Evolutionary conservation across 2,113 vertebrate species (phyloP).

Genomic region (Xenopus borealis): DNA sequence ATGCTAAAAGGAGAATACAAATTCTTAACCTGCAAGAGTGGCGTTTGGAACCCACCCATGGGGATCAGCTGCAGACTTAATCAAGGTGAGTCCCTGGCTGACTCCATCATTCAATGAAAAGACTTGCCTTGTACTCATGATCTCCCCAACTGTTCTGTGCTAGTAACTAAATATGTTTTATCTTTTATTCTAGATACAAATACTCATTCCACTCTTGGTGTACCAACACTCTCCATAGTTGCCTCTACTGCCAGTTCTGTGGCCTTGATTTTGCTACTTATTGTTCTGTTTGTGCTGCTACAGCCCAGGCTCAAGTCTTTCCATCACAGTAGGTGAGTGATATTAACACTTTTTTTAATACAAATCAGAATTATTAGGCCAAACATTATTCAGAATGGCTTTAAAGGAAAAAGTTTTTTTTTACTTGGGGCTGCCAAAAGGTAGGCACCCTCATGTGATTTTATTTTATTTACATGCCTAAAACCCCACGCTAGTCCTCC

Average conservation of each 20-base stretch:
- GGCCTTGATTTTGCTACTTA: slow-evolving; percentile 87
- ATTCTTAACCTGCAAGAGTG: slow-evolving; percentile 92
- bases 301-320: slow-evolving; percentile 98
- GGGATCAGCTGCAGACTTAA: slow-evolving; percentile 90
- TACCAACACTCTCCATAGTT: slow-evolving; percentile 89
- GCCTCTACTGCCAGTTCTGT: slow-evolving; percentile 92
- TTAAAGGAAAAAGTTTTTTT: too few species aligned
- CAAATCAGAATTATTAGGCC: too few species aligned
- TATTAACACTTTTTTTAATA: neutral
- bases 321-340: slow-evolving; percentile 88
- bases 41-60: slow-evolving; percentile 90
- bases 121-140: too few species aligned
- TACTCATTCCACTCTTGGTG: slow-evolving; percentile 73
- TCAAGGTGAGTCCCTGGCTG: slow-evolving; percentile 70
- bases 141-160: too few species aligned
- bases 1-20: slow-evolving; percentile 92
- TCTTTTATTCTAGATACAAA: slow-evolving; percentile 76
- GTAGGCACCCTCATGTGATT: too few species aligned
- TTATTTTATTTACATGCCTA: too few species aligned
- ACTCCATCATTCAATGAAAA: too few species aligned
- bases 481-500: too few species aligned
- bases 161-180: neutral
- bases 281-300: slow-evolving; percentile 93
- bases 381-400: too few species aligned
- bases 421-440: too few species aligned